Evolutionary conservation across 2,113 vertebrate species (phyloP).

Genomic region (Oriolus oriolus): DNA sequence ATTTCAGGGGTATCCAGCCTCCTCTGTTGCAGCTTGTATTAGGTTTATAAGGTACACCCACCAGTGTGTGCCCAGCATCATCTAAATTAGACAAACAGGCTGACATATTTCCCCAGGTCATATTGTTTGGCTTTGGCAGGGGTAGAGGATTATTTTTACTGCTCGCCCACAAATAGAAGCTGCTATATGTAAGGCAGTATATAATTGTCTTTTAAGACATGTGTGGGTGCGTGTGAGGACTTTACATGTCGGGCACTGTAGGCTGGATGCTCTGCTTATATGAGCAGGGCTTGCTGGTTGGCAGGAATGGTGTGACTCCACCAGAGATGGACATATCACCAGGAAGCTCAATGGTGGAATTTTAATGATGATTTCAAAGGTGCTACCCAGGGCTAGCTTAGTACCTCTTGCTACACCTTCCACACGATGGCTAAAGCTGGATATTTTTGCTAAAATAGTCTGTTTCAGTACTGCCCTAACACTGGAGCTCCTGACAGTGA

Average conservation of each 20-base stretch:
- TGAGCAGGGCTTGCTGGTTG: background rate
- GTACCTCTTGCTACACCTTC: background rate
- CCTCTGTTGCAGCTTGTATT: background rate
- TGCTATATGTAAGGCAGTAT: background rate
- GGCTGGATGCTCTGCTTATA: background rate
- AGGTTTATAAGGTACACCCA: background rate
- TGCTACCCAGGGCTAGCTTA: background rate
- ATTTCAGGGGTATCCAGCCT: background rate
- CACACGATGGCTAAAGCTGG: background rate
- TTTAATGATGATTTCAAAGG: background rate
- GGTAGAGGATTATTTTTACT: background rate
- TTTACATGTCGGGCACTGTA: background rate
- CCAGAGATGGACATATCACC: background rate
- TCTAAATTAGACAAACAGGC: background rate
- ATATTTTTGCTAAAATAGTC: background rate
- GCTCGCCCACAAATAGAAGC: background rate
- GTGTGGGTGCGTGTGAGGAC: background rate
- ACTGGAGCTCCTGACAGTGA: background rate
- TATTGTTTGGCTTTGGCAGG: background rate
- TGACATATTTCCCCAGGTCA: background rate
- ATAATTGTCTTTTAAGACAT: background rate
- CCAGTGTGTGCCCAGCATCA: background rate
- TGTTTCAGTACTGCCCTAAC: background rate
- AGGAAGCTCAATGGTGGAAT: background rate
- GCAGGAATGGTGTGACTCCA: background rate